phyloP scores from a whole-genome alignment of 2,888 invertebrate species.

The Melanotus villosus region DNA sequence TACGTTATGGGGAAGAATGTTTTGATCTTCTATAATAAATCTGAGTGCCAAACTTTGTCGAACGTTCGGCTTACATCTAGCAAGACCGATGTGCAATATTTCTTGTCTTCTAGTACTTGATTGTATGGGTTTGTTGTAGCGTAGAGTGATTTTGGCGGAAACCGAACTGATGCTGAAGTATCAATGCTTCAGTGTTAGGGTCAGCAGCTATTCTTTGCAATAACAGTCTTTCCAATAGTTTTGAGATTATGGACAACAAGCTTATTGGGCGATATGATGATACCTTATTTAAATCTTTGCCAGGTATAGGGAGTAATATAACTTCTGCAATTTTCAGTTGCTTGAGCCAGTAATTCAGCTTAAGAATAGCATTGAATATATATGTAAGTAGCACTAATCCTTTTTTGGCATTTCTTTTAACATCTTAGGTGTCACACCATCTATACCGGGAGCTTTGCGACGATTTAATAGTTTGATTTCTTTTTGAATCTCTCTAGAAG shows the following conservation, averaged over 20 bases:
- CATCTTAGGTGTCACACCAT: slow-evolving; percentile 3
- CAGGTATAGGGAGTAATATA: slow-evolving; percentile 1
- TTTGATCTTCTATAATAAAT: slow-evolving; percentile 21
- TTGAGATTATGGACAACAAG: slow-evolving; percentile 4
- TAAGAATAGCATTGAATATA: neutral
- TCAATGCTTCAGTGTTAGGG: slow-evolving; percentile 11
- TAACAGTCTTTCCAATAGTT: slow-evolving; percentile 6
- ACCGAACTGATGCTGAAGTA: slow-evolving; percentile 22
- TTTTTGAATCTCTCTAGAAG: slow-evolving; percentile 5
- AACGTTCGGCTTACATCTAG: slow-evolving; percentile 14
- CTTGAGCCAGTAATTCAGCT: slow-evolving; percentile 5
- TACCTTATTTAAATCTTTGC: neutral
- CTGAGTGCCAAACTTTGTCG: slow-evolving; percentile 20
- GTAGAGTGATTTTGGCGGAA: slow-evolving; percentile 22
- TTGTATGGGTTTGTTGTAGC: slow-evolving; percentile 21
- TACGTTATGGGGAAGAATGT: slow-evolving; percentile 16
- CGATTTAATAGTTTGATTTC: slow-evolving; percentile 4
- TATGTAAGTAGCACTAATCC: too few species aligned
- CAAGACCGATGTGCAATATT: slow-evolving; percentile 1
- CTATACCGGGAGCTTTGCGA: neutral
- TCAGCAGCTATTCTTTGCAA: slow-evolving; percentile 14
- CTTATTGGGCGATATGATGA: slow-evolving; percentile 5
- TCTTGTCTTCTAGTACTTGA: slow-evolving; percentile 1
- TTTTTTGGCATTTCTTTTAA: too few species aligned
- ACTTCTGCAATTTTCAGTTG: neutral